Conservation (phyloP, 2,113 vertebrate species). For the Labeo rohita region DNA sequence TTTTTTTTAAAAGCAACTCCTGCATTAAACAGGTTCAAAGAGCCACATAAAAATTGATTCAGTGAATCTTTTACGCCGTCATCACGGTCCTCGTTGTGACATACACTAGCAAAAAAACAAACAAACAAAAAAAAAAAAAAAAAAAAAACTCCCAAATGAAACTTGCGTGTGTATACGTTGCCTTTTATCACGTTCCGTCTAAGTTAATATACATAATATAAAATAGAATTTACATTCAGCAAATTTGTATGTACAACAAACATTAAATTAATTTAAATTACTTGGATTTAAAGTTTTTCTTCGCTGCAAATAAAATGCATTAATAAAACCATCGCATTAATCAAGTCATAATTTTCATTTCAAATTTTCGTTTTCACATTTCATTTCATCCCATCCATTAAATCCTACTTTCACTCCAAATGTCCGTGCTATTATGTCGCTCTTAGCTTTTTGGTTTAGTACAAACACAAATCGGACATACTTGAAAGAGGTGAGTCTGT, state of each 20-base stretch:
- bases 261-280: not conserved
- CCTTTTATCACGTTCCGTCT: not conserved
- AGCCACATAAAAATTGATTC: not conserved
- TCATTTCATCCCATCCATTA: not conserved
- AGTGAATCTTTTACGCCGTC: not conserved
- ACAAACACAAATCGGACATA: not conserved
- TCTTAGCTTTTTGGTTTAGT: not conserved
- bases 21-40: not conserved
- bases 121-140: too few species aligned
- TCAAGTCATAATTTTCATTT: too few species aligned
- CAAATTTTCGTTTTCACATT: too few species aligned
- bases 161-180: not conserved
- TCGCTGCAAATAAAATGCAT: not conserved
- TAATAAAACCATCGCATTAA: not conserved
- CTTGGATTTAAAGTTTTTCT: not conserved
- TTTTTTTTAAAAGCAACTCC: not conserved
- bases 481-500: not conserved
- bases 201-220: not conserved
- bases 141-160: too few species aligned
- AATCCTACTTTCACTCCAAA: not conserved
- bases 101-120: too few species aligned
- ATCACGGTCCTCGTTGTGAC: too few species aligned
- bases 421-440: not conserved
- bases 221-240: not conserved
- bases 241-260: not conserved